phyloP scores from a whole-genome alignment of 2,113 vertebrate genomes.

The Ondatra zibethicus region DNA sequence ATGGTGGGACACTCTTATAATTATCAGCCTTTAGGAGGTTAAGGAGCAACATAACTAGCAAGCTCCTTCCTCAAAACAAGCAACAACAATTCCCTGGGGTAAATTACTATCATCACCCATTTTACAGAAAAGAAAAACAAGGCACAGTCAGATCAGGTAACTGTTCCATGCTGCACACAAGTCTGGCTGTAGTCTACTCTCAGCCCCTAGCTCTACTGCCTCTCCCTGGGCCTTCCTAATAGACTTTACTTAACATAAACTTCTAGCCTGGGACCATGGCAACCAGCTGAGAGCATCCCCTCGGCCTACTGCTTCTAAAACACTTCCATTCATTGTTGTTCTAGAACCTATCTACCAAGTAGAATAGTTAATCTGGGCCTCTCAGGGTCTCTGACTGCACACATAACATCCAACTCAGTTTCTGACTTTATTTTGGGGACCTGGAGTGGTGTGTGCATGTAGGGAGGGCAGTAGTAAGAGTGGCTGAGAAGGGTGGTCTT shows the following conservation, averaged over 20 bases:
- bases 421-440: background rate
- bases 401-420: background rate
- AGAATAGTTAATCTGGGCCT: background rate
- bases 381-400: background rate
- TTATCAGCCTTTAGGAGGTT: background rate
- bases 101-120: constrained; percentile 23
- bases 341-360: background rate
- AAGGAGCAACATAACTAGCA: background rate
- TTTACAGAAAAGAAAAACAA: constrained; percentile 53
- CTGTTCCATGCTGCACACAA: background rate
- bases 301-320: background rate
- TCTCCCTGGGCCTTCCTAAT: background rate
- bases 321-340: background rate
- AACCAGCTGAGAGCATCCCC: background rate
- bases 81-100: background rate
- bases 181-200: background rate
- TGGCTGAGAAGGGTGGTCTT: background rate
- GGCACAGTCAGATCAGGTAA: constrained; percentile 9
- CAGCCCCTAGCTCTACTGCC: background rate
- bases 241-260: background rate
- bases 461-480: background rate
- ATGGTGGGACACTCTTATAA: background rate
- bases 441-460: background rate
- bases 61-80: background rate
- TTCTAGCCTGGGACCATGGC: background rate